These are phyloP conservation scores for Gymnosoma rotundatum DNA, from an alignment of 2,888 invertebrate genomes.

Conservation along the genomic window DNA sequence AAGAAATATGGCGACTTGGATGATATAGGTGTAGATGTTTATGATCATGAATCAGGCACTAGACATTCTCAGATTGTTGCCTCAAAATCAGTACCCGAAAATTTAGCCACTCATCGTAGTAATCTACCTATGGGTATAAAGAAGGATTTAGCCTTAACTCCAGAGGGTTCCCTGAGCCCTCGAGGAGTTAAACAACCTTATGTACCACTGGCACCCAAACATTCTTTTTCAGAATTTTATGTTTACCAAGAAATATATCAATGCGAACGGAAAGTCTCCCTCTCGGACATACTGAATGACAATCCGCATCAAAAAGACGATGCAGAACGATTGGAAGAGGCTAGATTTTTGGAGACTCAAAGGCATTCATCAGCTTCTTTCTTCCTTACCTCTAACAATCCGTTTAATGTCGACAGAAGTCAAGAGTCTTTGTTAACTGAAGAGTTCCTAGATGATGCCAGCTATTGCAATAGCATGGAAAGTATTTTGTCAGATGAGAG, in stretches of 20 bases:
- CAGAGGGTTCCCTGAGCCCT: constrained; percentile 65
- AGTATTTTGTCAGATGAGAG: constrained; percentile 92
- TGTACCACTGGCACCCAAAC: constrained; percentile 83
- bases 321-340: constrained; percentile 77
- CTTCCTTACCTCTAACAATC: constrained; percentile 86
- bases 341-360: constrained; percentile 84
- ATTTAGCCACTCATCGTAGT: constrained; percentile 70
- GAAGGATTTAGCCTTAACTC: constrained; percentile 66
- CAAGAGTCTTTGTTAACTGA: constrained; percentile 91
- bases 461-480: constrained; percentile 90
- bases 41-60: constrained; percentile 60
- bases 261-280: constrained; percentile 84
- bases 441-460: constrained; percentile 84
- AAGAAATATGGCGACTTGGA: constrained; percentile 86
- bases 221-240: constrained; percentile 91
- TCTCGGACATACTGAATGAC: constrained; percentile 83
- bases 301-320: constrained; percentile 82
- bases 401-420: constrained; percentile 84
- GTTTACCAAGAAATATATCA: constrained; percentile 85
- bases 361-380: constrained; percentile 90
- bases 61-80: constrained; percentile 73
- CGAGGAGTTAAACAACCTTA: constrained; percentile 84
- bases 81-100: constrained; percentile 79
- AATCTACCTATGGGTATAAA: constrained; percentile 54
- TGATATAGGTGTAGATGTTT: constrained; percentile 73